Conservation (phyloP, 2,113 vertebrate genomes). For the Megalops atlanticus region DNA sequence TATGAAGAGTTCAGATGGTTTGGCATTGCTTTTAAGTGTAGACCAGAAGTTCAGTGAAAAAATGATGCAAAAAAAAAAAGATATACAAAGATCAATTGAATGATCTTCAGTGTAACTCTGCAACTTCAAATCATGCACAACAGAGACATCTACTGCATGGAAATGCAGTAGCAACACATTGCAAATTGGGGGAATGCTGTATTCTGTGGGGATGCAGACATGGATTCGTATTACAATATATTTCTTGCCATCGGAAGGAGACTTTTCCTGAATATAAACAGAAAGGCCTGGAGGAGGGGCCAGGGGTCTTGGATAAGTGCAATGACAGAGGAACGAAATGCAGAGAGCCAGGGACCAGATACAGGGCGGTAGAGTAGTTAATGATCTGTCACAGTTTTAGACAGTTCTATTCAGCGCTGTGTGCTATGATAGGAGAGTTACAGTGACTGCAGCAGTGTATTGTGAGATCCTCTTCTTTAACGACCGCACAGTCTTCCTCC, state of each 20-base stretch:
- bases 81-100: neutral
- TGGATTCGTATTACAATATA: no score
- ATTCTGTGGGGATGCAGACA: no score
- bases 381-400: neutral
- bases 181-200: neutral
- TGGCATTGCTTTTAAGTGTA: neutral
- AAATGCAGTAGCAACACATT: neutral
- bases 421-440: neutral
- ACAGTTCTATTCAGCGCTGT: neutral
- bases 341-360: neutral
- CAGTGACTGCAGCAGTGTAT: no score
- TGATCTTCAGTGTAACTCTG: neutral
- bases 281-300: neutral
- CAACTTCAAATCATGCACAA: neutral
- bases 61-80: no score
- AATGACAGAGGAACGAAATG: neutral
- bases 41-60: neutral
- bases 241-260: no score
- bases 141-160: constrained; percentile 7
- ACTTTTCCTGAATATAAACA: no score
- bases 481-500: no score
- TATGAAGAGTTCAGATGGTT: neutral
- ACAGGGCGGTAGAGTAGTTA: neutral
- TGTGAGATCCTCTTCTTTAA: no score
- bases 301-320: neutral